Base-by-base conservation (phyloP, 2,113 vertebrate genomes). In the Mustela nigripes region DNA sequence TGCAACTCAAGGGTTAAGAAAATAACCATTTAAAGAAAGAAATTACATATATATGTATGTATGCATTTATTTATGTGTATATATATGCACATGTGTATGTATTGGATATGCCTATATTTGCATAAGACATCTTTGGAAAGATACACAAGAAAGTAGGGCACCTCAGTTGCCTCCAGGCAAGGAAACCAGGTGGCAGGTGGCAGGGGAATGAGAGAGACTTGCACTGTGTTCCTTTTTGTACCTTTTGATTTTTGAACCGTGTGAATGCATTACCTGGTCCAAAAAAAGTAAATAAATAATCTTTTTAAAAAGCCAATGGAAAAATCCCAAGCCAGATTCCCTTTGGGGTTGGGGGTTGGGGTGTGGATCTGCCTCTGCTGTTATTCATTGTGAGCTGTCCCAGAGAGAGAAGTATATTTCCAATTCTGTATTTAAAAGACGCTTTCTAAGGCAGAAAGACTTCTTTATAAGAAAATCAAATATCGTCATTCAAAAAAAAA, bases 191-290 rank as follows among this genome's bases (percentile, higher is more conserved):
- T 96, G 79, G 86, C 85, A 82, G 95, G 92, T 81, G 78, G 69
- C 79, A 74, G 22, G 48, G 11, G 74, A 95, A 42, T 56, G 18
- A 94, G 56, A 69, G 39, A 74, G 81, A 91, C 36, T 97, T 71
- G 33, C 39, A 91, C 63, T 94, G 11, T 84, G 56, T 74, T 89
- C 87, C 60, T 97, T 95, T 96, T 82, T 86, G 65, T 97, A 67
- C 48, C 83, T 97, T 98, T 94, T 95, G 88, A 82, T 94, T 98
- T 98, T 86, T 91, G 86, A 96, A 93, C 91, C 85, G 33, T 95
- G 73, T 83, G 89, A 91, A 79, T 95, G 45, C 69, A 89, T 91
- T 95, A 79, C 89, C 85, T 96, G 79, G 60, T 81, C 50, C 74
- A 58, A 62, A 92, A 93, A 96, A 95, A 84, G 74, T 71, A 96